Base-by-base conservation (phyloP, 2,113 vertebrate species). In the Theristicus caerulescens region DNA sequence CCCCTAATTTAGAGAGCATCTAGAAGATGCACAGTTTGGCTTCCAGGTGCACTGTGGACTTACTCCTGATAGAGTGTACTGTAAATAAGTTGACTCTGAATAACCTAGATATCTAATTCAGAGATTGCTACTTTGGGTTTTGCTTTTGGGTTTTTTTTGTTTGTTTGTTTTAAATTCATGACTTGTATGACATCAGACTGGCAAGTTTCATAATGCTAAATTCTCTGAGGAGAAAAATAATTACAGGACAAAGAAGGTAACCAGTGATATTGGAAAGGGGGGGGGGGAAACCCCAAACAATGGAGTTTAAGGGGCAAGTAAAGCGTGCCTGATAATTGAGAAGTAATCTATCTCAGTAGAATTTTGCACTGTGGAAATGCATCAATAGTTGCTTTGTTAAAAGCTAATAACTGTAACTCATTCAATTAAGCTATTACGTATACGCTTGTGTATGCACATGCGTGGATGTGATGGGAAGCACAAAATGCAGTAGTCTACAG, bases 381-480 rank as follows among this genome's bases (percentile, higher is more conserved):
- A 74, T 38, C 38, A 49, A 21, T 62, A 24, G 32, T 44, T 85
- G 55, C 55, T 86, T 90, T 93, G 64, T 92, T 93, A 32, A 85
- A 93, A 93, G 70, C 46, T 78, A 73, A 18, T 66, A 58, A 66
- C 26, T 92, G 65, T 79, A 88, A 88, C 49, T 92, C 58, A 66
- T 80, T 82, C 46, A 86, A 13, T 94, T 81, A 58, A 94, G 40
- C 40, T 80, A 3, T 77, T 83, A 26, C 0, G 0, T 77, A 20
- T 38, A 34, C 0, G 2, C 61, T 73, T 69, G 44, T 38, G 20
- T 34, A 20, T 0, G 2, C 13, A 36, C 11, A 1, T n/a, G 14
- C 40, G 51, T 46, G 67, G 52, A 17, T 83, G 17, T 20, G 62
- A 36, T 26, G 27, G 36, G 13, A 55, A 61, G 24, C 57, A 51